Conservation (phyloP, 30 jellyfish, hydroid and myxozoan genomes). For the Cassiopea xamachana region DNA sequence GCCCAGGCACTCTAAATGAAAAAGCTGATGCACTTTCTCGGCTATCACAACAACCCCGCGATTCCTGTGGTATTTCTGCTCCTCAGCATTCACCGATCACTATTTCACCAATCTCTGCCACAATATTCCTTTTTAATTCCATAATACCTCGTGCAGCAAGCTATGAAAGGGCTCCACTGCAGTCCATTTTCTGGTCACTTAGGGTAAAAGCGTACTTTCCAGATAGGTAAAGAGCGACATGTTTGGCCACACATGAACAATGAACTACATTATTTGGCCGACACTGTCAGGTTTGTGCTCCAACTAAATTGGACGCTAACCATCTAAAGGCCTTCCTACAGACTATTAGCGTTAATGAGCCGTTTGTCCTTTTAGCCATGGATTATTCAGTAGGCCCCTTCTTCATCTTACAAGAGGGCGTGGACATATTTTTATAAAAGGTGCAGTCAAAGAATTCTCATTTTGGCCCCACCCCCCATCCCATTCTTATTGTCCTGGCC, state of each 20-base stretch:
- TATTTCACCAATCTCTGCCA: conserved; percentile 11
- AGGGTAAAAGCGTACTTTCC: background rate
- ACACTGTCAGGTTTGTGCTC: conserved; percentile 15
- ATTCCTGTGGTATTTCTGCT: too few species aligned
- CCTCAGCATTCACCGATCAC: background rate
- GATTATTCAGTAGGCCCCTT: too few species aligned
- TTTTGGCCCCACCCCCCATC: too few species aligned
- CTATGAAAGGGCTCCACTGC: conserved; percentile 25
- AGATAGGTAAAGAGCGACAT: background rate
- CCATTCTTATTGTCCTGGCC: too few species aligned
- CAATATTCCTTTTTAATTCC: conserved; percentile 11
- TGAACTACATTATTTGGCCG: background rate
- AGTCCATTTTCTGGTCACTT: conserved; percentile 16
- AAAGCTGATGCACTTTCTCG: conserved; percentile 82
- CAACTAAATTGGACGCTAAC: background rate
- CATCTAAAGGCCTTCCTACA: conserved; percentile 26
- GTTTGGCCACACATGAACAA: conserved; percentile 21
- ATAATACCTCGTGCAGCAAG: background rate
- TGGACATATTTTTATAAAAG: too few species aligned
- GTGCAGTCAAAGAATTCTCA: too few species aligned
- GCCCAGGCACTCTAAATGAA: conserved; percentile 46
- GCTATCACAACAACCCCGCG: too few species aligned
- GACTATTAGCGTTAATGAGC: conserved; percentile 31
- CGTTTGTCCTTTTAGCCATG: conserved; percentile 50
- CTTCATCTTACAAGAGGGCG: too few species aligned